A percentile compares a stretch with the other conserved stretches of the same genome.
These are phyloP conservation scores for Lerista edwardsae DNA, from an alignment of 2,797 vertebrate genomes.

Conservation along the genomic window DNA sequence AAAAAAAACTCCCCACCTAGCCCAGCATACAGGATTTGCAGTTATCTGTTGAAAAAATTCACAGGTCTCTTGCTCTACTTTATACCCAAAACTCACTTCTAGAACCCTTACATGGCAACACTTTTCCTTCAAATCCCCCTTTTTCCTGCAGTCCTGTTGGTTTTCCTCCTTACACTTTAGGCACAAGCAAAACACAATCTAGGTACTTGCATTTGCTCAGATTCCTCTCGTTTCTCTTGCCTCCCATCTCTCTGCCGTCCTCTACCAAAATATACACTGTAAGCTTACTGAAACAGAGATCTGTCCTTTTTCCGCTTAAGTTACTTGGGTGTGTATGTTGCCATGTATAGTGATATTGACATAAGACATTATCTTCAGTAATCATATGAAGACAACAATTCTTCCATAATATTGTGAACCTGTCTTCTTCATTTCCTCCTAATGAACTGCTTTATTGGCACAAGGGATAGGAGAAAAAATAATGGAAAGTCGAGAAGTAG, in stretches of 20 bases:
- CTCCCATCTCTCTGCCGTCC: not conserved
- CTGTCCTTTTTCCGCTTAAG: not conserved
- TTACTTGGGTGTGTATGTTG: not conserved
- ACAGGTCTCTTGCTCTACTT: not conserved
- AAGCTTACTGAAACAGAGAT: not conserved
- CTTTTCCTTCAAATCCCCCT: not conserved
- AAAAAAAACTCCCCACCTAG: not conserved
- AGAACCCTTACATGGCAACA: not conserved
- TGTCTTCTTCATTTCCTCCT: not conserved
- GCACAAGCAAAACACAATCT: not conserved
- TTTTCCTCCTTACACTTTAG: not conserved
- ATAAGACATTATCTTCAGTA: not conserved
- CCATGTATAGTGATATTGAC: not conserved
- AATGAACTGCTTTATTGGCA: not conserved
- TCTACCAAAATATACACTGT: not conserved
- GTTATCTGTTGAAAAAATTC: not conserved
- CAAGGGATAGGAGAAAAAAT: no score
- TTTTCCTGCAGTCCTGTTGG: not conserved
- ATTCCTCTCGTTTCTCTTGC: not conserved
- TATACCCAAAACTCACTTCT: not conserved
- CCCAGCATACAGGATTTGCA: conserved; percentile 2
- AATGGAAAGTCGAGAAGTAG: no score
- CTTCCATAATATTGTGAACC: not conserved
- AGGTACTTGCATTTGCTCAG: not conserved
- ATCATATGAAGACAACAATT: not conserved